Evolutionary conservation across 1,140 invertebrate species (phyloP).

Genomic region (Hyphantria cunea): DNA sequence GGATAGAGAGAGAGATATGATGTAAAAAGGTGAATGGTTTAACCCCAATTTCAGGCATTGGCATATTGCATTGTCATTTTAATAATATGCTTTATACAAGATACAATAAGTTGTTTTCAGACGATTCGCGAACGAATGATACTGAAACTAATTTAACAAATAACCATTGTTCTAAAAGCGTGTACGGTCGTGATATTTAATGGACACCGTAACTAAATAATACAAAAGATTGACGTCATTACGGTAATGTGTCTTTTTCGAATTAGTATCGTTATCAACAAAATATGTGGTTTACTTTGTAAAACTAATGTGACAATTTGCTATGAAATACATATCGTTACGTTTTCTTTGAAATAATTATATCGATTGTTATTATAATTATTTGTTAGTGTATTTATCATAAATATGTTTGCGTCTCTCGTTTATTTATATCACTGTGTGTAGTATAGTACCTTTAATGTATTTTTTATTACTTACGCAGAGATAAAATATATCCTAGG

Average conservation of each 20-base stretch:
- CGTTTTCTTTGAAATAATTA: background rate
- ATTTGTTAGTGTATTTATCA: no score
- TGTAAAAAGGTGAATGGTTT: no score
- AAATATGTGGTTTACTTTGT: background rate
- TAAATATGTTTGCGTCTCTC: no score
- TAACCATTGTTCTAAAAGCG: constrained; percentile 26
- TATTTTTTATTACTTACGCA: no score
- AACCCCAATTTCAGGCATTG: no score
- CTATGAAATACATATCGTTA: constrained; percentile 10
- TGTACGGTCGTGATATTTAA: constrained; percentile 20
- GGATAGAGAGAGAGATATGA: no score
- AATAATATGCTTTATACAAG: no score
- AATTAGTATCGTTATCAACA: constrained; percentile 14
- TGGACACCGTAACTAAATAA: constrained; percentile 18
- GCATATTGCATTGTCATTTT: no score
- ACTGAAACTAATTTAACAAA: constrained; percentile 21
- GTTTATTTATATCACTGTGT: no score
- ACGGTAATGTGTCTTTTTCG: constrained; percentile 8
- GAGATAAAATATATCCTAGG: no score
- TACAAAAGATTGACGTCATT: constrained; percentile 29
- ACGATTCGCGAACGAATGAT: constrained; percentile 3
- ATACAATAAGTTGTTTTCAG: background rate
- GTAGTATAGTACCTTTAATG: no score
- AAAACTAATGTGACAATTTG: background rate
- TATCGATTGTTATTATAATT: background rate